phyloP scores from a whole-genome alignment of 2,113 vertebrate genomes.

The Mesoclemmys tuberculata region DNA sequence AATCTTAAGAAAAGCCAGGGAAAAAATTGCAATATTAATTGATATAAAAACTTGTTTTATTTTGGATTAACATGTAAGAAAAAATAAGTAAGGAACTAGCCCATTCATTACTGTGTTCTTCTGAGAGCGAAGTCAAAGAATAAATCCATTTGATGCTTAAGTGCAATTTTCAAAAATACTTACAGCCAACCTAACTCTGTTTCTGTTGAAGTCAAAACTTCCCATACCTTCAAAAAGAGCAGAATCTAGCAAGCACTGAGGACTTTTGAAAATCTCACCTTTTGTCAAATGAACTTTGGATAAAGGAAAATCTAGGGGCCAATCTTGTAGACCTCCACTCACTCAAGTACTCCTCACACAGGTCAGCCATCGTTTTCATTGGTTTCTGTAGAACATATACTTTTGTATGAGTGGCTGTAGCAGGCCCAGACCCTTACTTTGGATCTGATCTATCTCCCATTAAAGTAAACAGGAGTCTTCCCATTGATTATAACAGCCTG shows the following conservation, averaged over 20 bases:
- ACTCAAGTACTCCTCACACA: not conserved
- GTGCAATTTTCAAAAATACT: slow-evolving; percentile 11
- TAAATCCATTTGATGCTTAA: not conserved
- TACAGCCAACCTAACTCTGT: not conserved
- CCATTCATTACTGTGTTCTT: not conserved
- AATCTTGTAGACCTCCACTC: not conserved
- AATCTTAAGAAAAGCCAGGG: not conserved
- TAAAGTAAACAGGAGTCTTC: not conserved
- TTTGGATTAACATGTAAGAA: not conserved
- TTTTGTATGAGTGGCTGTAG: not conserved
- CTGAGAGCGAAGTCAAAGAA: not conserved
- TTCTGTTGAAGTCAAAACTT: not conserved
- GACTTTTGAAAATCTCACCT: not conserved
- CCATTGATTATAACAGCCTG: not conserved
- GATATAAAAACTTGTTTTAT: no score
- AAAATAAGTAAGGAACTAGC: not conserved
- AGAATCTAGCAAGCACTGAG: not conserved
- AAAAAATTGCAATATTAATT: fast-evolving
- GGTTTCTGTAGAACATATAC: not conserved
- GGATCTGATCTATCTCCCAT: not conserved
- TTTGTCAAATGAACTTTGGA: not conserved
- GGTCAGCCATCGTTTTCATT: not conserved
- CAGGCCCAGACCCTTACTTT: not conserved
- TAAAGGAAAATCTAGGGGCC: not conserved
- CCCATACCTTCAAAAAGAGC: not conserved